A percentile compares a stretch with the other conserved stretches of the same genome.
These are phyloP conservation scores for Trichopria drosophilae DNA, from an alignment of 2,888 invertebrate species.

Conservation along the genomic window DNA sequence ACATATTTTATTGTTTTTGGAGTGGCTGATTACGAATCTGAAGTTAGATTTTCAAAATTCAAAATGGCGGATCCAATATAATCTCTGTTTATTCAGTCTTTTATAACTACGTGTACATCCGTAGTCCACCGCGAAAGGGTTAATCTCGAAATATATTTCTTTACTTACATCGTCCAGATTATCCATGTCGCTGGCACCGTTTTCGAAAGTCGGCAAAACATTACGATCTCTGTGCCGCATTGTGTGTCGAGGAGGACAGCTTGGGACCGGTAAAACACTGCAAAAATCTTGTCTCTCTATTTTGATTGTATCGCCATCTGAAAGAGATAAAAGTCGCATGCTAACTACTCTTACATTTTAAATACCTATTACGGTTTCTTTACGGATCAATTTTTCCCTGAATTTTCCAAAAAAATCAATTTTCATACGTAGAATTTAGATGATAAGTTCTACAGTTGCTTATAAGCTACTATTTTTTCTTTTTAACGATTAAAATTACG, in stretches of 20 bases:
- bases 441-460: no score
- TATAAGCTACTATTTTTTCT: no score
- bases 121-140: no score
- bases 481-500: no score
- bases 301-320: constrained; percentile 44
- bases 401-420: no score
- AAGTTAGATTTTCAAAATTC: no score
- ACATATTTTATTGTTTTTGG: no score
- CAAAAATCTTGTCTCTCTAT: constrained; percentile 43
- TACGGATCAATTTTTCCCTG: background rate
- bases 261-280: constrained; percentile 46
- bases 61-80: no score
- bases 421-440: no score
- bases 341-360: background rate
- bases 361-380: background rate
- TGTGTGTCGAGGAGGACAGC: constrained; percentile 69
- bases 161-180: constrained; percentile 85
- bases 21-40: no score
- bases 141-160: background rate
- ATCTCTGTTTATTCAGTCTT: no score
- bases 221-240: constrained; percentile 74
- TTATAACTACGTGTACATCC: no score
- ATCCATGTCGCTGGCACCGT: constrained; percentile 84
- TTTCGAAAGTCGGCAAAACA: constrained; percentile 77
- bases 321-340: constrained; percentile 15